Percentiles rank a stretch among this genome's conserved stretches.
Evolutionary conservation across 2,113 vertebrate genomes (phyloP).

Genomic region (Condylura cristata): DNA sequence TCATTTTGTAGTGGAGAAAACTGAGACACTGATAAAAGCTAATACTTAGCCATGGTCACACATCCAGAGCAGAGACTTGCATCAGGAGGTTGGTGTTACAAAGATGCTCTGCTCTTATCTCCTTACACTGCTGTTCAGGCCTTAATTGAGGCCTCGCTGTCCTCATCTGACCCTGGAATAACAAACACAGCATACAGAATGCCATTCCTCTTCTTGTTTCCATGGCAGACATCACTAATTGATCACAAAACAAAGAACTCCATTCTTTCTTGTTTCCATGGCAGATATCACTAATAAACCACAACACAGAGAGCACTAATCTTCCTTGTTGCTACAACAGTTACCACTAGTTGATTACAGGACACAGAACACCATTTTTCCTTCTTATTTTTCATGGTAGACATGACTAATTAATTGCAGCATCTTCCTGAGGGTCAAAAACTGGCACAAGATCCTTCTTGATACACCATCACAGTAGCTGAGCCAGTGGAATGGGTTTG

Average conservation of each 20-base stretch:
- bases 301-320: background rate
- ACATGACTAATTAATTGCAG: background rate
- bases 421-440: background rate
- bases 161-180: background rate
- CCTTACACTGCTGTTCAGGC: rapidly evolving
- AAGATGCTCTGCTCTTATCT: background rate
- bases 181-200: background rate
- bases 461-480: background rate
- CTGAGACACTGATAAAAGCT: background rate
- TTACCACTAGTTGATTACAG: background rate
- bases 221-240: background rate
- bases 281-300: background rate
- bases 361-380: background rate
- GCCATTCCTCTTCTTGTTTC: background rate
- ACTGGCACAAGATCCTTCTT: background rate
- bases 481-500: background rate
- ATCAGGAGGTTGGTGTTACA: background rate
- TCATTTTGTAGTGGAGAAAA: background rate
- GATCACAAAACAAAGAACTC: background rate
- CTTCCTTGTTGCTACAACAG: background rate
- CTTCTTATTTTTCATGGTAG: background rate
- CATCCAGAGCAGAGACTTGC: background rate
- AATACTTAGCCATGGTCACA: background rate
- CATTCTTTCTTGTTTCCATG: background rate
- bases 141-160: background rate